Evolutionary conservation across 2,113 vertebrate genomes (phyloP).

Genomic region (Solea solea): DNA sequence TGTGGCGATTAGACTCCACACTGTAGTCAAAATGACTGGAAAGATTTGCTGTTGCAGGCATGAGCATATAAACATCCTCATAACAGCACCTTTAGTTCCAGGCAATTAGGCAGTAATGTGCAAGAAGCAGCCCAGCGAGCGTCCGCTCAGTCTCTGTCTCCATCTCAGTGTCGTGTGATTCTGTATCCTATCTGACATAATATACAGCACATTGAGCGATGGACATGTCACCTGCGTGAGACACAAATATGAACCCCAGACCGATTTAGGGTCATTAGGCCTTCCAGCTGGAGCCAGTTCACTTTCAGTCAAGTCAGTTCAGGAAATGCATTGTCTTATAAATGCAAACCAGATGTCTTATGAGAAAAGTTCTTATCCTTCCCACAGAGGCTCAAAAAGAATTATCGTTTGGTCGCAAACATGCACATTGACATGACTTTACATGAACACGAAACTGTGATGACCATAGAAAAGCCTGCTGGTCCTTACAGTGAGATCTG

Average conservation of each 20-base stretch:
- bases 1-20: slow-evolving; percentile 52
- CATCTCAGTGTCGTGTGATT: slow-evolving; percentile 51
- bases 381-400: neutral
- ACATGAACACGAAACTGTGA: slow-evolving; percentile 6
- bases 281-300: slow-evolving; percentile 68
- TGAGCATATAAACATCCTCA: slow-evolving; percentile 71
- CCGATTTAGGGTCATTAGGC: slow-evolving; percentile 66
- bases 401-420: slow-evolving; percentile 27
- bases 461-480: neutral
- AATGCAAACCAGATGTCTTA: slow-evolving; percentile 72
- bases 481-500: slow-evolving; percentile 14
- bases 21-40: slow-evolving; percentile 53
- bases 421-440: slow-evolving; percentile 6
- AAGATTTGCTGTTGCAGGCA: slow-evolving; percentile 66
- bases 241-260: slow-evolving; percentile 65
- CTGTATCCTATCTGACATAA: slow-evolving; percentile 38
- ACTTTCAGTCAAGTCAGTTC: slow-evolving; percentile 70
- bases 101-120: slow-evolving; percentile 77
- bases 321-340: slow-evolving; percentile 72
- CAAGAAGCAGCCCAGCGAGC: slow-evolving; percentile 44
- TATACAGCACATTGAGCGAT: slow-evolving; percentile 49
- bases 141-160: slow-evolving; percentile 49
- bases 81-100: slow-evolving; percentile 75
- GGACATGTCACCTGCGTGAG: slow-evolving; percentile 56
- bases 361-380: slow-evolving; percentile 44